Evolutionary conservation across 2,888 invertebrate genomes (phyloP).

Genomic region (Drosophila infuscata): DNA sequence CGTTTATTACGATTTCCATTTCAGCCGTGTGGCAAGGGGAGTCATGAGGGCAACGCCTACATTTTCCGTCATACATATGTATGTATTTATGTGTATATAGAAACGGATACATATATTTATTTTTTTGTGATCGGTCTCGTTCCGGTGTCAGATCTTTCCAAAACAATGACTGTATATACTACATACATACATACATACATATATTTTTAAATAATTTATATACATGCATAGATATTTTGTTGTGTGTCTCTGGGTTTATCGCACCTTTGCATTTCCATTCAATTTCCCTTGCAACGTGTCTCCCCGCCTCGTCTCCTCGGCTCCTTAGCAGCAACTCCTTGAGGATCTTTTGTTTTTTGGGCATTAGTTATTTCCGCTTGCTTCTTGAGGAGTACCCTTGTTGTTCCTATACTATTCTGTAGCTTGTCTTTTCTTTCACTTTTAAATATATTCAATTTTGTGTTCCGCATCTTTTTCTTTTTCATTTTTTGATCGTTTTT

Average conservation of each 20-base stretch:
- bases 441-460: conserved; percentile 17
- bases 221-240: conserved; percentile 5
- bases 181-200: conserved; percentile 2
- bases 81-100: background rate
- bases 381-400: background rate
- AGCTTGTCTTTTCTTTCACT: background rate
- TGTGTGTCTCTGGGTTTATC: conserved; percentile 19
- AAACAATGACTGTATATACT: conserved; percentile 47
- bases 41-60: conserved; percentile 58
- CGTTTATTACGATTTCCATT: conserved; percentile 73
- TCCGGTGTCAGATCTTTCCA: conserved; percentile 72
- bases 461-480: background rate
- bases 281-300: conserved; percentile 20
- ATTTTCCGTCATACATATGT: conserved; percentile 37
- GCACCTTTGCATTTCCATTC: conserved; percentile 45
- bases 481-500: background rate
- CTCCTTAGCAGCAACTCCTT: conserved; percentile 16
- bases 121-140: conserved; percentile 46
- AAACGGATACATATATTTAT: conserved; percentile 8
- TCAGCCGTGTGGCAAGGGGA: conserved; percentile 64
- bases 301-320: background rate
- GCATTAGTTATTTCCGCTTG: conserved; percentile 21
- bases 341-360: conserved; percentile 2
- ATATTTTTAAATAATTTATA: conserved; percentile 7
- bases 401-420: conserved; percentile 5